Evolutionary conservation across 1,140 invertebrate genomes (phyloP).

Genomic region (Melanaphis sacchari): DNA sequence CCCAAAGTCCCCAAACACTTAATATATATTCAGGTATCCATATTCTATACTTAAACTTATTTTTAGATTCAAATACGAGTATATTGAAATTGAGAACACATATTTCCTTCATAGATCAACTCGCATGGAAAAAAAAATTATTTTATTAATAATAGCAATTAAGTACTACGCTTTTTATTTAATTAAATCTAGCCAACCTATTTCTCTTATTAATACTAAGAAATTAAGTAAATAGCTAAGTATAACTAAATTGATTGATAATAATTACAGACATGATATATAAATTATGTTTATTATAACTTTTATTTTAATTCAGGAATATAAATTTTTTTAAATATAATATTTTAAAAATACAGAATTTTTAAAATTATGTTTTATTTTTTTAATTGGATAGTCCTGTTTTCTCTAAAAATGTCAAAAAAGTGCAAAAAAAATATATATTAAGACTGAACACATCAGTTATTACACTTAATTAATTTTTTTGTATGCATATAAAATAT

Average conservation of each 20-base stretch:
- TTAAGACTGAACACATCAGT: neutral
- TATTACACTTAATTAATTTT: neutral
- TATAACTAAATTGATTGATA: too few species aligned
- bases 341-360: neutral
- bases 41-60: too few species aligned
- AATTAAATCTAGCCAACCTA: neutral
- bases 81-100: neutral
- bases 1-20: neutral
- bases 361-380: neutral
- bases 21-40: neutral
- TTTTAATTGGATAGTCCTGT: neutral
- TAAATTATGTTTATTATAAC: neutral
- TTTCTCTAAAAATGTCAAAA: neutral
- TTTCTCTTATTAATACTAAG: too few species aligned
- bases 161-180: too few species aligned
- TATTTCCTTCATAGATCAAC: neutral
- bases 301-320: neutral
- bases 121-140: neutral
- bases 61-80: neutral
- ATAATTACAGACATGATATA: too few species aligned
- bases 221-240: neutral
- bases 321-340: neutral
- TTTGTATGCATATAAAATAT: neutral
- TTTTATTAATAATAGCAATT: too few species aligned
- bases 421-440: neutral